A percentile compares a stretch with the other conserved stretches of the same genome.
phyloP scores from a whole-genome alignment of 1,140 invertebrate species.

The Apis florea region DNA sequence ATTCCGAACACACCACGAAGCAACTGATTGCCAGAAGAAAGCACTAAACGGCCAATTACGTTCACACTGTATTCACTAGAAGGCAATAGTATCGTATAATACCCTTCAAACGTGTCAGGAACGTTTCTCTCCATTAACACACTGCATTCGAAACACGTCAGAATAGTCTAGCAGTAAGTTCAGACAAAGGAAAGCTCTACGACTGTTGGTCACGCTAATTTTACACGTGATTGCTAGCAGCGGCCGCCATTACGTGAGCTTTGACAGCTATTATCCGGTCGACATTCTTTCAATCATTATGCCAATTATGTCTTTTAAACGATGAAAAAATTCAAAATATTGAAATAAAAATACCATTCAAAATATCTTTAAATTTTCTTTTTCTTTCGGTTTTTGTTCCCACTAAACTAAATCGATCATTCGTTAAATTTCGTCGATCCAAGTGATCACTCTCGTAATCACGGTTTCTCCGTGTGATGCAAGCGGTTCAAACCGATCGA shows the following conservation, averaged over 20 bases:
- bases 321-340: no score
- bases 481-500: background rate
- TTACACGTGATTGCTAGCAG: slow-evolving; percentile 13
- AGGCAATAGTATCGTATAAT: slow-evolving; percentile 26
- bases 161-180: slow-evolving; percentile 3
- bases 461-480: slow-evolving; percentile 1
- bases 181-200: slow-evolving; percentile 33
- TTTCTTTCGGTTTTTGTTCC: background rate
- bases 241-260: background rate
- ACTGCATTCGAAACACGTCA: background rate
- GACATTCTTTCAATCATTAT: background rate
- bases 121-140: slow-evolving; percentile 12
- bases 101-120: slow-evolving; percentile 25
- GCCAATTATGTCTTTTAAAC: background rate
- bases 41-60: slow-evolving; percentile 12
- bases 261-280: slow-evolving; percentile 12
- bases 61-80: background rate
- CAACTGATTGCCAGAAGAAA: slow-evolving; percentile 14
- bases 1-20: slow-evolving; percentile 8
- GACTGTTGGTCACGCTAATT: slow-evolving; percentile 32
- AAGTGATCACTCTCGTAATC: background rate
- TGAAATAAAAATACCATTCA: no score
- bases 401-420: background rate
- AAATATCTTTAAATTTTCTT: background rate
- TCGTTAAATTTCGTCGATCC: background rate